These are phyloP conservation scores for Leistus spinibarbis DNA, from an alignment of 2,888 invertebrate genomes.

Conservation along the genomic window DNA sequence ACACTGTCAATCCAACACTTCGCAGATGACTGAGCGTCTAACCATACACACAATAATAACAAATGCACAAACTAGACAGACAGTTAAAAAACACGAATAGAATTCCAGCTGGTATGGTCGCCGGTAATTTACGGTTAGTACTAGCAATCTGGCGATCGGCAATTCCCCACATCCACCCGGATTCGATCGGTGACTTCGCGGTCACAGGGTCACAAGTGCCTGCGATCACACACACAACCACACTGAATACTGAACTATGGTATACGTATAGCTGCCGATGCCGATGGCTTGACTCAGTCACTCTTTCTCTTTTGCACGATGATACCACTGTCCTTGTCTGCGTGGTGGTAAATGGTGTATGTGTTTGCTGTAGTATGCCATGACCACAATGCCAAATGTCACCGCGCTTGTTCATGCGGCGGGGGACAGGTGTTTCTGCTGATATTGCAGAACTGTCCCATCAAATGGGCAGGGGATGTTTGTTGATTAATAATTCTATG, in stretches of 20 bases:
- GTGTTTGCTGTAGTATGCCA: neutral
- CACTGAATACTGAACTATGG: neutral
- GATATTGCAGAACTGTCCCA: neutral
- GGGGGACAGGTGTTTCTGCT: neutral
- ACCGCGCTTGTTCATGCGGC: neutral
- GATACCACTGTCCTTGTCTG: neutral
- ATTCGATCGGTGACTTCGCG: neutral
- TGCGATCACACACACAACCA: neutral
- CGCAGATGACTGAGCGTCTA: neutral
- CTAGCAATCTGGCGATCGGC: neutral
- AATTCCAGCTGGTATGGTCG: neutral
- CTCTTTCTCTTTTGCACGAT: neutral
- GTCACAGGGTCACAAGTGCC: slow-evolving; percentile 1
- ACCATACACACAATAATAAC: neutral
- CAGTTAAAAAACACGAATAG: neutral
- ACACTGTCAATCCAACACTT: neutral
- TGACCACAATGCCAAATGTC: neutral
- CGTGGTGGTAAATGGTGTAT: neutral
- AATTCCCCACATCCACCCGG: neutral
- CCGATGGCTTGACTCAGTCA: neutral
- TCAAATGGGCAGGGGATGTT: neutral
- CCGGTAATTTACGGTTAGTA: neutral
- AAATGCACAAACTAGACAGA: neutral
- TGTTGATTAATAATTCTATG: neutral
- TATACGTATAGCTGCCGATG: neutral